Evolutionary conservation across 1,140 invertebrate genomes (phyloP).

Genomic region (Wiebesia pumilae): DNA sequence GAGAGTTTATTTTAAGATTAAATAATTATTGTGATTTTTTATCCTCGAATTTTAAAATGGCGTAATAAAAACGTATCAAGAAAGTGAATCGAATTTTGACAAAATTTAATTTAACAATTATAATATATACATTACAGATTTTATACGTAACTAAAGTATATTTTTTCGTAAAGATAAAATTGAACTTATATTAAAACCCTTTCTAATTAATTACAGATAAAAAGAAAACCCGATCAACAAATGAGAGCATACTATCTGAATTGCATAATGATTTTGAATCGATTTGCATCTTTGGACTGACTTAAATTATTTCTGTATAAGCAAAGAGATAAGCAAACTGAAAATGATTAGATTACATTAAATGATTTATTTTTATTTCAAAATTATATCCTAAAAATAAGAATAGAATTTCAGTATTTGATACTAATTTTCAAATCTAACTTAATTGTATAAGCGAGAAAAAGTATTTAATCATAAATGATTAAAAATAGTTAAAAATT

Average conservation of each 20-base stretch:
- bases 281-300: background rate
- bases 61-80: no score
- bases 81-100: no score
- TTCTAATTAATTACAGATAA: background rate
- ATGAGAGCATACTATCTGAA: constrained; percentile 18
- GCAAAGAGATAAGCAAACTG: background rate
- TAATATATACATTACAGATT: background rate
- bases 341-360: background rate
- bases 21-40: no score
- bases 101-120: no score
- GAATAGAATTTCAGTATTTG: background rate
- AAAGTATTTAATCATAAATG: background rate
- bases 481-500: no score
- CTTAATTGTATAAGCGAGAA: background rate
- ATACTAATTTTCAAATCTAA: background rate
- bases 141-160: background rate
- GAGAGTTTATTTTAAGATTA: no score
- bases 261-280: background rate
- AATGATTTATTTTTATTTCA: background rate
- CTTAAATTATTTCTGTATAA: background rate
- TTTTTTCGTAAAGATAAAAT: background rate
- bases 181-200: background rate
- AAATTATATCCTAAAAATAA: background rate
- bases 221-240: background rate
- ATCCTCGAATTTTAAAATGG: no score